Percentiles rank a stretch among this genome's conserved stretches.
Conservation (phyloP, 1,140 invertebrate species). For the Tetramorium parvispinum region DNA sequence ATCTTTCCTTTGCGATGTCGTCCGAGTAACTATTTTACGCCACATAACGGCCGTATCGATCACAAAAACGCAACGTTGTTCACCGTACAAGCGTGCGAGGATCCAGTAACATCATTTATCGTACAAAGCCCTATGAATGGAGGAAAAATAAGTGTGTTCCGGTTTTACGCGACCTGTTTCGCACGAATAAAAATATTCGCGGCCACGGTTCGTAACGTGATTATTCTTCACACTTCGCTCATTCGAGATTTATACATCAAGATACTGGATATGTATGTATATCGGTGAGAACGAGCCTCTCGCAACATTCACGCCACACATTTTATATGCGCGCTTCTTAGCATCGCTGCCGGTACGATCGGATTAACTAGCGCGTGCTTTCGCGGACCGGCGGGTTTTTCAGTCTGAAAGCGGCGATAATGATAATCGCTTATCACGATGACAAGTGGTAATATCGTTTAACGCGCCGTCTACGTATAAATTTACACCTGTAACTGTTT, state of each 20-base stretch:
- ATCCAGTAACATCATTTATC: constrained; percentile 57
- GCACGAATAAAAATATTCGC: constrained; percentile 62
- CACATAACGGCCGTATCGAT: constrained; percentile 29
- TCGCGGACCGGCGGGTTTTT: constrained; percentile 16
- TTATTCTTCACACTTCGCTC: constrained; percentile 31
- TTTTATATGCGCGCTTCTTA: constrained; percentile 48
- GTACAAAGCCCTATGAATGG: constrained; percentile 56
- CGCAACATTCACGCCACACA: constrained; percentile 50
- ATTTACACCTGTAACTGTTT: not conserved
- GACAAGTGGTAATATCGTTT: constrained; percentile 16
- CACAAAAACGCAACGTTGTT: constrained; percentile 25
- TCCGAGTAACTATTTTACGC: not conserved
- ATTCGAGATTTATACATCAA: constrained; percentile 58
- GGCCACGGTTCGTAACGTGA: constrained; percentile 36
- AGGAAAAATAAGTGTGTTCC: constrained; percentile 66
- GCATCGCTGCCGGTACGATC: not conserved
- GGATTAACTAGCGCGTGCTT: constrained; percentile 40
- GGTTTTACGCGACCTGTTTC: constrained; percentile 69
- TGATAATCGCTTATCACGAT: constrained; percentile 22
- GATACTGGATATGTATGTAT: not conserved
- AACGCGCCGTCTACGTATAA: not conserved
- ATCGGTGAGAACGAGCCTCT: constrained; percentile 35
- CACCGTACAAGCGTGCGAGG: not conserved
- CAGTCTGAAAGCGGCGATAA: constrained; percentile 18
- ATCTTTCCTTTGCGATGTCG: not conserved